These are phyloP conservation scores for Pelobates cultripes DNA, from an alignment of 2,797 vertebrate species.

Conservation along the genomic window DNA sequence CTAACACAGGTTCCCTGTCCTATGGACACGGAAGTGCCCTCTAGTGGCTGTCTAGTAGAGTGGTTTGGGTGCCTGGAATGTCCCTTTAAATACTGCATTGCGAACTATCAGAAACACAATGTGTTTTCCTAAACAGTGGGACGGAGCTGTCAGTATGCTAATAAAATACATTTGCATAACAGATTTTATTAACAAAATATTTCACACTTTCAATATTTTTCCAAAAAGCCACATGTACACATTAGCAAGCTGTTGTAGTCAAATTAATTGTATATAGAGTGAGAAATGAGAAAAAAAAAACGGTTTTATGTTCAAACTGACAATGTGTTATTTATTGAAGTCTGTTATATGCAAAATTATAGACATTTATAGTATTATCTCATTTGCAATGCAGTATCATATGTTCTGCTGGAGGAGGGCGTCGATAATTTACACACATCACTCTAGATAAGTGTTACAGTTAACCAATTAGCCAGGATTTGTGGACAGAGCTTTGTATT, in stretches of 20 bases:
- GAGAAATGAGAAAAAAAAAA: neutral
- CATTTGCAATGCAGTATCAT: neutral
- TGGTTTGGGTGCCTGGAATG: no score
- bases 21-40: no score
- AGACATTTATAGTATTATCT: neutral
- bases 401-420: neutral
- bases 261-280: neutral
- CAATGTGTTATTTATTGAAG: neutral
- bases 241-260: neutral
- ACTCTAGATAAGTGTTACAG: no score
- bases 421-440: neutral
- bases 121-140: neutral
- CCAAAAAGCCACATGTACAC: neutral
- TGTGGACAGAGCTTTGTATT: no score
- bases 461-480: no score
- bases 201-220: constrained; percentile 1
- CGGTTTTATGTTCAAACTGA: neutral
- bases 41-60: no score
- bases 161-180: neutral
- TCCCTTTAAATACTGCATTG: no score
- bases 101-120: neutral
- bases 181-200: neutral
- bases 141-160: neutral
- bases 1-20: no score
- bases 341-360: neutral